A percentile compares a stretch with the other conserved stretches of the same genome.
Evolutionary conservation across 2,113 vertebrate genomes (phyloP).

Genomic region (Alethe diademata): DNA sequence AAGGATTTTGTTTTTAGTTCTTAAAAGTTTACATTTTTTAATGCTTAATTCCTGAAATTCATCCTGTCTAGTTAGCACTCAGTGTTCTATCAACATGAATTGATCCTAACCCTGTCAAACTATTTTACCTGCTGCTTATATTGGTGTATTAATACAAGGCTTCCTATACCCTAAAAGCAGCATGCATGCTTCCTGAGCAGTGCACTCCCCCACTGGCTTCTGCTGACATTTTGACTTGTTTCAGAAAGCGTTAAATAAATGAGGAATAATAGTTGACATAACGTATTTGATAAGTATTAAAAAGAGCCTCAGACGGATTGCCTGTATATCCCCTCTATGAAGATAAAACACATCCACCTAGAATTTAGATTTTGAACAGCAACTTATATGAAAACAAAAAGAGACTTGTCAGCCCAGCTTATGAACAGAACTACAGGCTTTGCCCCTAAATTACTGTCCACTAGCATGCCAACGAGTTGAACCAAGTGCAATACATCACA

Average conservation of each 20-base stretch:
- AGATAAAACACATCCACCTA: background rate
- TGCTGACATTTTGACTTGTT: slow-evolving; percentile 58
- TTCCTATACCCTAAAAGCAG: background rate
- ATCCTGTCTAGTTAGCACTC: slow-evolving; percentile 54
- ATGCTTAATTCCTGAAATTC: slow-evolving; percentile 46
- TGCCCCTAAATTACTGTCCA: background rate
- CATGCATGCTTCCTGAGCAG: slow-evolving; percentile 26
- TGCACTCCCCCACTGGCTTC: slow-evolving; percentile 44
- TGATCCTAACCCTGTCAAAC: slow-evolving; percentile 19
- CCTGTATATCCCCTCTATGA: background rate
- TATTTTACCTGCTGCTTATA: slow-evolving; percentile 56
- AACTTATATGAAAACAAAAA: background rate
- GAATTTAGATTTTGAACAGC: background rate
- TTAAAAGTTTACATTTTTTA: background rate
- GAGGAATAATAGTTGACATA: background rate
- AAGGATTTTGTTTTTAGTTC: background rate
- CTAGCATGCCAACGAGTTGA: background rate
- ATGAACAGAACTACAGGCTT: background rate
- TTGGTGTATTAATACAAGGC: slow-evolving; percentile 56
- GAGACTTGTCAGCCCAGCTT: background rate
- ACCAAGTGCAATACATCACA: background rate
- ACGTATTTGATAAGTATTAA: background rate
- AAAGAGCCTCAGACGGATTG: background rate
- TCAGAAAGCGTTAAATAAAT: slow-evolving; percentile 57
- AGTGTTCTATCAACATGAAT: slow-evolving; percentile 19